A percentile compares a stretch with the other conserved stretches of the same genome.
Conservation (phyloP, 2,113 vertebrate genomes). For the Garra rufa region DNA sequence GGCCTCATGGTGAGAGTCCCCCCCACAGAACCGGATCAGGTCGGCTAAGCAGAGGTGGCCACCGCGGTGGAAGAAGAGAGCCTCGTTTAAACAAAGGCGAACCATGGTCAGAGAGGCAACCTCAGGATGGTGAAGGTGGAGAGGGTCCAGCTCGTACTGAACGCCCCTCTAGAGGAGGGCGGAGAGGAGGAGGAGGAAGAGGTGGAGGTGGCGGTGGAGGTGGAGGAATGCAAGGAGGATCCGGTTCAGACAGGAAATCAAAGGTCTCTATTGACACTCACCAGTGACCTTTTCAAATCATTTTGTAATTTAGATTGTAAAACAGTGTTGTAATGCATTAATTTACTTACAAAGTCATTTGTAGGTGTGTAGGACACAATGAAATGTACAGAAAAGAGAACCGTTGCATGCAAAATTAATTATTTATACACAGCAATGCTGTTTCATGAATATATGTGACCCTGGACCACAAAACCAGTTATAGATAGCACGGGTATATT, state of each 20-base stretch:
- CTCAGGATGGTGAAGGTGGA: slow-evolving; percentile 61
- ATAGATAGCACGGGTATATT: no score
- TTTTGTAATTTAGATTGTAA: not conserved
- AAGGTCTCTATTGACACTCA: slow-evolving; percentile 70
- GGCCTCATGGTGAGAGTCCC: slow-evolving; percentile 62
- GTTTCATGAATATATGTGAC: no score
- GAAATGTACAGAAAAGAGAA: not conserved
- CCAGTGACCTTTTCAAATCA: not conserved
- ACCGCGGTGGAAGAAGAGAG: slow-evolving; percentile 68
- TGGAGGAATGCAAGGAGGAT: slow-evolving; percentile 25
- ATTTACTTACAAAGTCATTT: slow-evolving; percentile 10
- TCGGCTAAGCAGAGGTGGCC: slow-evolving; percentile 64
- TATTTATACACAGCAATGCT: not conserved
- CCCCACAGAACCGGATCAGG: slow-evolving; percentile 65
- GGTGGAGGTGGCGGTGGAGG: slow-evolving; percentile 48
- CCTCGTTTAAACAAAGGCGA: slow-evolving; percentile 44
- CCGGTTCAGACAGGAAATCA: slow-evolving; percentile 73
- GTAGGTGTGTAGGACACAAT: not conserved
- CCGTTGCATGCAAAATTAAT: not conserved
- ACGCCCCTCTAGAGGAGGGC: slow-evolving; percentile 47
- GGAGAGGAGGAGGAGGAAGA: slow-evolving; percentile 48
- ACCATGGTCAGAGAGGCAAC: slow-evolving; percentile 28
- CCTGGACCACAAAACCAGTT: no score
- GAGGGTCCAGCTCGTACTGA: slow-evolving; percentile 59
- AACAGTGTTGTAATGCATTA: not conserved